Conservation (phyloP, 2,888 invertebrate genomes). For the Polydrusus cervinus region DNA sequence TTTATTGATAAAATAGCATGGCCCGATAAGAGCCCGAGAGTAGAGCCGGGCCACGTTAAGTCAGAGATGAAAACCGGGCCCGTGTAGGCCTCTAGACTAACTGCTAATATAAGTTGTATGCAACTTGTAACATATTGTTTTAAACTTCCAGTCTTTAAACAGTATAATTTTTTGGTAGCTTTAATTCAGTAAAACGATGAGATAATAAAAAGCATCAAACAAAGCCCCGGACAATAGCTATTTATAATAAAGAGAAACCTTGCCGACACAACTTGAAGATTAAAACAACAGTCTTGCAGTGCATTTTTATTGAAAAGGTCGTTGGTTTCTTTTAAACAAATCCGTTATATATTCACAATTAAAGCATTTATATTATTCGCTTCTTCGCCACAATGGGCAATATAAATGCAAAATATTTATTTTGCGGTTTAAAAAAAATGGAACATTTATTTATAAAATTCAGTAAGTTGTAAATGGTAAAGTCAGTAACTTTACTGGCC, state of each 20-base stretch:
- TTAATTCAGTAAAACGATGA: background rate
- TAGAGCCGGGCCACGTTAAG: no score
- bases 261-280: constrained; percentile 3
- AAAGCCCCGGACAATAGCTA: constrained; percentile 12
- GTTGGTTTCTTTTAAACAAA: constrained; percentile 1
- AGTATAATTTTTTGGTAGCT: background rate
- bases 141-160: no score
- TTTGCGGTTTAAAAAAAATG: constrained; percentile 7
- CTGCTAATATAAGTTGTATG: no score
- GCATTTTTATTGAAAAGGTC: background rate
- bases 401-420: constrained; percentile 16
- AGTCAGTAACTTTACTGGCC: no score
- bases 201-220: background rate
- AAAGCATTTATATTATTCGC: background rate
- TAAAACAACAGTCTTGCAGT: constrained; percentile 4
- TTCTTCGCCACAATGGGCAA: background rate
- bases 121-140: no score
- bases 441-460: no score
- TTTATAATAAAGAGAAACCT: constrained; percentile 30
- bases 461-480: no score
- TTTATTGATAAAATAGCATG: no score
- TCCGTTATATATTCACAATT: constrained; percentile 1
- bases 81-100: no score
- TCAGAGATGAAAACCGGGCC: no score
- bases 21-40: no score